Evolutionary conservation across 2,888 invertebrate species (phyloP), one percentile per base, ranked within the genome.

Genomic region (Ophion ellenae): DNA sequence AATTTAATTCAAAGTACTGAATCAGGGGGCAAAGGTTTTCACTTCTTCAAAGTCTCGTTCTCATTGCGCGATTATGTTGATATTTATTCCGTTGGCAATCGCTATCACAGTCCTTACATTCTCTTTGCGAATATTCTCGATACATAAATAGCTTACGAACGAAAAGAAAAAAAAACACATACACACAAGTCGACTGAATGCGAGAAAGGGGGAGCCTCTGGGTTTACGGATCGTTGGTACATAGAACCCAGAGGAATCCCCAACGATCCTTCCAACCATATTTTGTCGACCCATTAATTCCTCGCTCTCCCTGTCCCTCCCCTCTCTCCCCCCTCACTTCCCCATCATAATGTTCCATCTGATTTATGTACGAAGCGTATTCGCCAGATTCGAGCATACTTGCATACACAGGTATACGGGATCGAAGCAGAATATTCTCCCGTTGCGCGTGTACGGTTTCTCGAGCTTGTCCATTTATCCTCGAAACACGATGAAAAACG

Each of bases 261-360:
- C 76, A 84, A 81, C 83, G 77, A 86, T 81, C 69, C 83, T 75
- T 81, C 76, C 85, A 85, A 87, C 85, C 88, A 87, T 87, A 87
- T 85, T 87, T 87, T 85, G 86, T 88, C 84, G 86, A 86, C 78
- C 87, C 87, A 88, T 87, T 88, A 87, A 88, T 87, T 88, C 83
- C 81, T 87, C 85, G 84, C 85, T 87, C 84, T 77, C 84, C 73
- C 79, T 47, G 63, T 69, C 66, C 61, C 78, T n/a, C 53, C 73
- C 24, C 61, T 61, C 47, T 83, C 32, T 40, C 53, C 57, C 57
- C 78, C 57, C 71, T 64, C 36, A 24, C 71, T 64, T 20, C 36
- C 64, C 64, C 63, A 70, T 84, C 86, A 78, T 86, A 83, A 86
- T 86, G 81, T 69, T 77, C 20, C 64, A 67, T 20, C 78, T 86